Conservation (phyloP, 2,888 invertebrate species). For the Ganaspis brasiliensis region DNA sequence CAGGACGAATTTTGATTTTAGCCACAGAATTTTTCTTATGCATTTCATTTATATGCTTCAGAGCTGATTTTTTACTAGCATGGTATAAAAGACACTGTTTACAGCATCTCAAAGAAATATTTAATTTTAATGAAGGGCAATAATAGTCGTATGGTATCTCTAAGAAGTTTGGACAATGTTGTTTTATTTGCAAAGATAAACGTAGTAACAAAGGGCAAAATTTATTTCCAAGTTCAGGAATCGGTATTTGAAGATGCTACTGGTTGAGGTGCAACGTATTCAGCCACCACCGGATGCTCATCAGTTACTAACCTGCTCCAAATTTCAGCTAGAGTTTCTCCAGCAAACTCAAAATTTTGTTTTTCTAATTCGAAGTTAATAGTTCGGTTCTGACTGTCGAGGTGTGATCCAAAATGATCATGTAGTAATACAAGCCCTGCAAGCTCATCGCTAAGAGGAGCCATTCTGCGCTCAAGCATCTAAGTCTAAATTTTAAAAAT, state of each 20-base stretch:
- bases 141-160: slow-evolving; percentile 43
- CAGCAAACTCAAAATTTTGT: slow-evolving; percentile 72
- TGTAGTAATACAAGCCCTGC: slow-evolving; percentile 69
- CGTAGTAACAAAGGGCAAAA: background rate
- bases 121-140: slow-evolving; percentile 39
- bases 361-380: slow-evolving; percentile 70
- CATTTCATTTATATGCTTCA: no score
- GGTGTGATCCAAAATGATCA: slow-evolving; percentile 68
- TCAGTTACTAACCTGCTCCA: slow-evolving; percentile 71
- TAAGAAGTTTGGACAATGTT: slow-evolving; percentile 11
- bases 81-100: no score
- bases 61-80: no score
- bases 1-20: no score
- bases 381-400: slow-evolving; percentile 67
- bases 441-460: slow-evolving; percentile 66
- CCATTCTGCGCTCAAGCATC: slow-evolving; percentile 69
- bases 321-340: slow-evolving; percentile 70
- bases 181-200: background rate
- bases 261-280: slow-evolving; percentile 42
- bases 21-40: no score
- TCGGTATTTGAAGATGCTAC: background rate
- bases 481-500: no score
- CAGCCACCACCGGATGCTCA: slow-evolving; percentile 58
- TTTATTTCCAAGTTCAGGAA: background rate
- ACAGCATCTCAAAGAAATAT: no score